A percentile compares a stretch with the other conserved stretches of the same genome.
Evolutionary conservation across 2,888 invertebrate genomes (phyloP).

Genomic region (Chymomyza caudatula): DNA sequence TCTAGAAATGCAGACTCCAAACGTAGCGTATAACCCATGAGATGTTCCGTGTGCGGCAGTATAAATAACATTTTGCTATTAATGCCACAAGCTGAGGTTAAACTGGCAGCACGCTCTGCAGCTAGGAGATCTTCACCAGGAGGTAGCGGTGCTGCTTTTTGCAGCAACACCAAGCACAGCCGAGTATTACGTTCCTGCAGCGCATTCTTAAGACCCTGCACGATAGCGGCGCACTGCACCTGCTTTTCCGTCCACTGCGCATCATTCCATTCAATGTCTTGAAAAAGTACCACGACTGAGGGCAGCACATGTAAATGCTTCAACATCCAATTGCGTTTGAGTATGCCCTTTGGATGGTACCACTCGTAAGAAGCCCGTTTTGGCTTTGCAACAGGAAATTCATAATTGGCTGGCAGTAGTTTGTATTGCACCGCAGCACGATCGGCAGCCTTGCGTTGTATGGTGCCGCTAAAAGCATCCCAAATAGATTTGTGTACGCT

Average conservation of each 20-base stretch:
- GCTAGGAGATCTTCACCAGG: conserved; percentile 90
- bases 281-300: conserved; percentile 95
- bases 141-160: conserved; percentile 88
- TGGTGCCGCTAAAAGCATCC: conserved; percentile 90
- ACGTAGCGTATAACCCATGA: conserved; percentile 86
- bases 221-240: conserved; percentile 93
- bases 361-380: conserved; percentile 95
- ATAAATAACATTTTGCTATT: conserved; percentile 95
- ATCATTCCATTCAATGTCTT: conserved; percentile 98
- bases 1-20: conserved; percentile 96
- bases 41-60: conserved; percentile 92
- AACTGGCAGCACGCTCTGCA: conserved; percentile 92
- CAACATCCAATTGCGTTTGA: conserved; percentile 96
- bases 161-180: conserved; percentile 93
- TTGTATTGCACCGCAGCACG: conserved; percentile 90
- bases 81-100: conserved; percentile 94
- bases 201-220: conserved; percentile 85
- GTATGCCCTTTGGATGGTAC: conserved; percentile 95
- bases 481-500: conserved; percentile 93
- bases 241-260: conserved; percentile 95
- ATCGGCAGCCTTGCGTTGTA: conserved; percentile 84
- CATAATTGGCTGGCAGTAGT: conserved; percentile 88
- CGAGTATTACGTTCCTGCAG: conserved; percentile 80
- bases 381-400: conserved; percentile 91
- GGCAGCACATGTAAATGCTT: conserved; percentile 95